Base-by-base conservation (phyloP, 2,797 vertebrate genomes). In the Falco concolor region DNA sequence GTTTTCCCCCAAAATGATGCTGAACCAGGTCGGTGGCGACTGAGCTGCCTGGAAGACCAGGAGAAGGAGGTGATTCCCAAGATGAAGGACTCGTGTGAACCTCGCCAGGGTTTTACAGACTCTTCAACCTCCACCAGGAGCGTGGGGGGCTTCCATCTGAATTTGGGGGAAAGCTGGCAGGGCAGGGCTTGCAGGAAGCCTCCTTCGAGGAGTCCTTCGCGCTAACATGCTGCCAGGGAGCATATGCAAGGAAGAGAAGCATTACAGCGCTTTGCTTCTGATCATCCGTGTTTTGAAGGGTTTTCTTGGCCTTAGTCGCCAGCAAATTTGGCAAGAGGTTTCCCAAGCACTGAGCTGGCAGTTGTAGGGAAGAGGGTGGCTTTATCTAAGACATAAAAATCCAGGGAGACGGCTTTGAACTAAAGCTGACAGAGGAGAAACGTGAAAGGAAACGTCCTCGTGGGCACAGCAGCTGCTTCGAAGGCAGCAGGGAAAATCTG, bases 271-370 rank as follows among this genome's bases (percentile, higher is more conserved):
- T 95, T 57, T 13, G 32, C 89, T 93, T 92, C 94, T 94, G 92
- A 95, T 96, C 91, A 83, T 82, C 61, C 70, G 36, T 50, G 70
- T 91, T 94, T 82, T 92, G 86, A 96, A 96, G 93, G 82, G 69
- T 34, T 90, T 92, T 96, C 92, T 95, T 95, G 93, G 91, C 89
- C 96, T 87, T 89, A 82, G 78, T 89, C 44, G 1, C 84, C 86
- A 42, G 49, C 67, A 94, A 80, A 95, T 94, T 95, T 96, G 89
- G 93, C 94, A 95, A 95, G 94, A 85, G 36, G 65, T 23, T 89
- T 93, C 64, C 80, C 89, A 95, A 80, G 90, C 85, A 40, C 60
- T 65, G 87, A 94, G 79, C 53, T 94, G 83, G 70, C 74, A 92
- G 44, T 74, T 59, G 24, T 4, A 75, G 64, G 79, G 47, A 85